These are phyloP conservation scores for Pandemis corylana DNA, from an alignment of 2,888 invertebrate genomes.

Conservation along the genomic window DNA sequence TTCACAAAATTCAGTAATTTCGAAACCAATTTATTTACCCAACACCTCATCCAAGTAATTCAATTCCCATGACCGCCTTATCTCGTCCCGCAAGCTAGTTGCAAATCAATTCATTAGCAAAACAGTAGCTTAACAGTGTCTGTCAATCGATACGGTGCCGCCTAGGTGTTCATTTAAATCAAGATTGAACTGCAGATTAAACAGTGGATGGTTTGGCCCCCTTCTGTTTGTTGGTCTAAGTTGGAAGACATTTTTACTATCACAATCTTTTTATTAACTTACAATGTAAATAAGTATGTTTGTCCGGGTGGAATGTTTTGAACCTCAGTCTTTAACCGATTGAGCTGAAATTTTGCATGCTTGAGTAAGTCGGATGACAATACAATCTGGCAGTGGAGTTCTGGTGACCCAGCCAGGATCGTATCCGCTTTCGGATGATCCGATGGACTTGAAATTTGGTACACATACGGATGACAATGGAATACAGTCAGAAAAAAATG, in stretches of 20 bases:
- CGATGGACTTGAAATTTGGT: no score
- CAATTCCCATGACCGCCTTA: conserved; percentile 37
- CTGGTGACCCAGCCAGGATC: no score
- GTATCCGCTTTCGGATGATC: no score
- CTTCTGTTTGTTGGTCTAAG: conserved; percentile 50
- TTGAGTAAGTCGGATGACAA: no score
- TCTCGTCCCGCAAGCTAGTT: conserved; percentile 36
- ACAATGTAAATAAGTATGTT: no score
- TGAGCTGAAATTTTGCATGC: no score
- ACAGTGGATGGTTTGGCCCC: conserved; percentile 68
- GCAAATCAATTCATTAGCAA: conserved; percentile 80
- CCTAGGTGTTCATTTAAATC: conserved; percentile 81
- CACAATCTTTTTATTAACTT: background rate
- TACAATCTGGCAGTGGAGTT: no score
- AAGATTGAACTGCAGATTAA: conserved; percentile 80
- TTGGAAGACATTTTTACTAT: background rate
- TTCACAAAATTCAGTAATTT: background rate
- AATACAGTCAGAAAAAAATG: no score
- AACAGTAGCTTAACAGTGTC: conserved; percentile 73
- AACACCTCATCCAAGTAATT: conserved; percentile 21
- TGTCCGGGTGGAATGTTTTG: no score
- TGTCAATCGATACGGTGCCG: conserved; percentile 70
- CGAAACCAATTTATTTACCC: conserved; percentile 4
- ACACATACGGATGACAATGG: no score
- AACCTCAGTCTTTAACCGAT: no score